These are phyloP conservation scores for Scaptomyza graminum DNA, from an alignment of 1,140 invertebrate species.

Conservation along the genomic window DNA sequence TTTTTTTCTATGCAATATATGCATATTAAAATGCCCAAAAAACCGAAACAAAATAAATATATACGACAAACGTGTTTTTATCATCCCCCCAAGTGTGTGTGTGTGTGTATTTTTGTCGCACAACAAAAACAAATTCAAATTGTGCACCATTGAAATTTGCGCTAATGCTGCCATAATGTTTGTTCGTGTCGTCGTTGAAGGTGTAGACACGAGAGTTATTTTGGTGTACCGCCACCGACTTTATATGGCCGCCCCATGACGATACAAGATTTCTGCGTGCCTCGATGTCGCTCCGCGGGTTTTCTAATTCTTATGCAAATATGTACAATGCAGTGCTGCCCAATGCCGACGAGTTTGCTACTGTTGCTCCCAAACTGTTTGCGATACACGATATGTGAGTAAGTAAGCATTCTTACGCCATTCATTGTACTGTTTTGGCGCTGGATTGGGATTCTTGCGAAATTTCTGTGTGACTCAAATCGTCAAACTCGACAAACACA, in stretches of 20 bases:
- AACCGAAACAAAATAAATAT: conserved; percentile 73
- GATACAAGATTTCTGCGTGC: conserved; percentile 65
- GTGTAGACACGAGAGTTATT: conserved; percentile 69
- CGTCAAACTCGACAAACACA: conserved; percentile 46
- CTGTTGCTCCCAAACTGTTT: conserved; percentile 69
- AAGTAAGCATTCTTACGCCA: background rate
- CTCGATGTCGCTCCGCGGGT: conserved; percentile 48
- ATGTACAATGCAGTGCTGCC: conserved; percentile 33
- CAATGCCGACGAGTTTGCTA: conserved; percentile 29
- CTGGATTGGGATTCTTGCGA: conserved; percentile 50
- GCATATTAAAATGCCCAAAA: conserved; percentile 72
- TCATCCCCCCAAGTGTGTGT: background rate
- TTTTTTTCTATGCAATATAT: conserved; percentile 37
- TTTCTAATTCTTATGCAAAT: conserved; percentile 82
- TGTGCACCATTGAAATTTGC: conserved; percentile 76
- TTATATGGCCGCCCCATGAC: conserved; percentile 65
- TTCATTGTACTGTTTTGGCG: conserved; percentile 9
- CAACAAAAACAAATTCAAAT: conserved; percentile 77
- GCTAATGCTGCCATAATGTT: conserved; percentile 76
- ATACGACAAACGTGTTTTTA: conserved; percentile 75
- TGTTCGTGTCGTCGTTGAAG: conserved; percentile 48
- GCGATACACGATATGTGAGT: conserved; percentile 44
- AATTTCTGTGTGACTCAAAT: conserved; percentile 66
- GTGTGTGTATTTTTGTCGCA: conserved; percentile 47
- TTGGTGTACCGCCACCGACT: conserved; percentile 53